Evolutionary conservation across 2,113 vertebrate genomes (phyloP), one percentile per base, ranked within the genome.

Genomic region (Phyllostomus discolor): DNA sequence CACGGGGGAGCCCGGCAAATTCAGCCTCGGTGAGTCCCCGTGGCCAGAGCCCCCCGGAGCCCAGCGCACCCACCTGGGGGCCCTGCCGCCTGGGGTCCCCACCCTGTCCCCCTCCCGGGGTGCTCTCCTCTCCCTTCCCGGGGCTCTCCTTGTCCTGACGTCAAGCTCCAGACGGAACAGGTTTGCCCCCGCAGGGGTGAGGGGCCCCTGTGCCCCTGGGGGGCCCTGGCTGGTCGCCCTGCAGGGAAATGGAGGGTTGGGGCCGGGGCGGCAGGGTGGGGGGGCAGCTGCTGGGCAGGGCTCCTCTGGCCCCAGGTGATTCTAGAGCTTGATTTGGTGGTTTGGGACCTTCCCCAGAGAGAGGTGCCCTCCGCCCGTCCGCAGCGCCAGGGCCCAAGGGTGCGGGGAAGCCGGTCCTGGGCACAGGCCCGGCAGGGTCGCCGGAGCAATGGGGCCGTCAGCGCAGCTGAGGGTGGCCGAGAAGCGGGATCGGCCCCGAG

Each of bases 11-110:
- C 46, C 75, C 0, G 46, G 75, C 26, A 41, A 54, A 67, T 80
- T 38, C 62, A 52, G n/a, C 6, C 1, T 31, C n/a, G 1, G 88
- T 90, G 35, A 90, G 88, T 54, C 43, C 62, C 62, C 31, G 7
- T 2, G 22, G 62, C 43, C 62, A 7, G 11, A 57, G 54, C 54
- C 54, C 52, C 20, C 54, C 54, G 2, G 54, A 4, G 43, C 43
- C 62, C 24, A 24, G 57, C 5, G 9, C 24, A 4, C 0, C 59
- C 43, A 11, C 8, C 0, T 0, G 35, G 26, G 3, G 0, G 41
- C 59, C 81, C 10, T 1, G 1, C 54, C 19, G 9, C 35, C 17
- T 12, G 0, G 50, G 69, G 50, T 11, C 33, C 54, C 59, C 10
- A 17, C 24, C 24, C 24, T 33, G 7, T 41, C 46, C 59, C 59